A percentile compares a stretch with the other conserved stretches of the same genome.
phyloP scores from a whole-genome alignment of 2,888 invertebrate species.

The Odontocolon sp. region DNA sequence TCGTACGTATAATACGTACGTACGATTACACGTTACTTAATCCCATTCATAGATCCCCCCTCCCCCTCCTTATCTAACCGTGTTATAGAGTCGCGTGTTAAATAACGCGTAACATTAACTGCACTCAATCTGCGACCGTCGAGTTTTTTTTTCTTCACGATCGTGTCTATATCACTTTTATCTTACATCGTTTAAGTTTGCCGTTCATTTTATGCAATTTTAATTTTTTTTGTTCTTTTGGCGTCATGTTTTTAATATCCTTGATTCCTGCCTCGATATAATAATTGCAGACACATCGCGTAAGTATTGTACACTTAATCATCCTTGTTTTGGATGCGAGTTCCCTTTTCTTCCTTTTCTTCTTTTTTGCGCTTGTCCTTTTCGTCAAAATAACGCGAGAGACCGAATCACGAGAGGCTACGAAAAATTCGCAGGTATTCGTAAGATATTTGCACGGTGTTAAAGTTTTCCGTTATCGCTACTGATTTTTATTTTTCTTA shows the following conservation, averaged over 20 bases:
- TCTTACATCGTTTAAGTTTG: conserved; percentile 33
- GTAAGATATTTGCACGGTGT: conserved; percentile 76
- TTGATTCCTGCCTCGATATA: conserved; percentile 26
- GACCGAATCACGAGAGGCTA: conserved; percentile 45
- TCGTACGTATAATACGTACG: not conserved
- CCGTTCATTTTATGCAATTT: conserved; percentile 27
- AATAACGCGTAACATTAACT: conserved; percentile 51
- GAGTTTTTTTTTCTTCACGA: conserved; percentile 47
- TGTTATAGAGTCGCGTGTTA: conserved; percentile 48
- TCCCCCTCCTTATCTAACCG: conserved; percentile 15
- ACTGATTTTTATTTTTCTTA: conserved; percentile 64
- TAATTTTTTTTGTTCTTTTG: conserved; percentile 11
- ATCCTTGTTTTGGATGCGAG: conserved; percentile 38
- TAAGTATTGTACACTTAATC: conserved; percentile 35
- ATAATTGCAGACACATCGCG: conserved; percentile 26
- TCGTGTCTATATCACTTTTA: conserved; percentile 41
- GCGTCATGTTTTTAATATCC: conserved; percentile 5
- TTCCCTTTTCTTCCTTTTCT: conserved; percentile 23
- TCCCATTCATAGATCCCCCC: not conserved
- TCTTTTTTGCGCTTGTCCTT: conserved; percentile 48
- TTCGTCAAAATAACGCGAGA: conserved; percentile 9
- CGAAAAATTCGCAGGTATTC: conserved; percentile 56
- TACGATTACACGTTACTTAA: conserved; percentile 11
- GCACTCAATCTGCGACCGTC: conserved; percentile 48
- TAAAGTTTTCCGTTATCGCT: conserved; percentile 61